These are phyloP conservation scores for Camelus dromedarius DNA, from an alignment of 2,113 vertebrate species.

Conservation along the genomic window DNA sequence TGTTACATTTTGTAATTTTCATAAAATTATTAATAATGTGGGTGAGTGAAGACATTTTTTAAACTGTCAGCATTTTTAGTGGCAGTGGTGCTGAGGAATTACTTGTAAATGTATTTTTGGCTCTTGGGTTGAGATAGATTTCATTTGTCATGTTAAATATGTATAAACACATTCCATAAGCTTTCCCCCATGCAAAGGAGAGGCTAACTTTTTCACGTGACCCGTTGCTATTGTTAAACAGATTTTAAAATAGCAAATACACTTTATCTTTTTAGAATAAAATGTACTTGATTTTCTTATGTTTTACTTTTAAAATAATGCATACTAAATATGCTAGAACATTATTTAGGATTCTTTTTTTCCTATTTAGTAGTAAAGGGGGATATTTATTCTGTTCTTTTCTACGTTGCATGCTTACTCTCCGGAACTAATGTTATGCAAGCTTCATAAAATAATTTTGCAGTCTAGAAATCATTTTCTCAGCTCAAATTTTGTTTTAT, in stretches of 20 bases:
- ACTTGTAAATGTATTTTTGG: not conserved
- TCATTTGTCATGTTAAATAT: not conserved
- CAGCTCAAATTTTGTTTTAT: not conserved
- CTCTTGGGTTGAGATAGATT: not conserved
- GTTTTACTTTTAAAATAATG: not conserved
- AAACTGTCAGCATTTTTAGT: not conserved
- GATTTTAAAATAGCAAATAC: not conserved
- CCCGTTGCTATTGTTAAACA: not conserved
- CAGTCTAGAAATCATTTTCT: not conserved
- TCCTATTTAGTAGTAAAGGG: not conserved
- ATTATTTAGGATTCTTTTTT: not conserved
- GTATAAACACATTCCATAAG: not conserved
- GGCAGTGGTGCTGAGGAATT: not conserved
- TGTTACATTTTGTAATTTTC: not conserved
- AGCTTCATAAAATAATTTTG: not conserved
- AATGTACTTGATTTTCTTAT: not conserved
- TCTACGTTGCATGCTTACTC: not conserved
- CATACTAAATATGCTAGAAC: not conserved
- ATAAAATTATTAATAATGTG: not conserved
- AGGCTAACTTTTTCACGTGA: not conserved
- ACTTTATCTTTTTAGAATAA: not conserved
- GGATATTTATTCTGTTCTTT: not conserved
- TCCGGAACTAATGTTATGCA: not conserved
- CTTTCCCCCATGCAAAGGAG: not conserved
- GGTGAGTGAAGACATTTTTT: not conserved